Conservation (phyloP, 2,113 vertebrate species). For the Hippocampus zosterae region DNA sequence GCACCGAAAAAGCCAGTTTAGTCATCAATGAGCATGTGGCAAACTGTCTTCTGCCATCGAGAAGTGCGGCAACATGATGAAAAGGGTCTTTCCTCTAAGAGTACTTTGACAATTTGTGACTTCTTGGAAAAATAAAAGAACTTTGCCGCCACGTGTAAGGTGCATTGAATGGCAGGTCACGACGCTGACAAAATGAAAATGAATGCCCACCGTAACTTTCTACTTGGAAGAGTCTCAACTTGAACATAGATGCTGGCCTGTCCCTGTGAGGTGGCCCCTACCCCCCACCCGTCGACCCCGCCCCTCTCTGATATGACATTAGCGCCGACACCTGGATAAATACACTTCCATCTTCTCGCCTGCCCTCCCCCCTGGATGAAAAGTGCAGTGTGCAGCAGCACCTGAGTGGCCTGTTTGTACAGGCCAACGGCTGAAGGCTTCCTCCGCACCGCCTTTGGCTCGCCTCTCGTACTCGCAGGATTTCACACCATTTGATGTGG, state of each 20-base stretch:
- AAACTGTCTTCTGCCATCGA: too few species aligned
- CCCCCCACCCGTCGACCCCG: neutral
- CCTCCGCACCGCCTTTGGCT: conserved; percentile 20
- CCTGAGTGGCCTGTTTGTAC: conserved; percentile 63
- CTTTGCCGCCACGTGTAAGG: neutral
- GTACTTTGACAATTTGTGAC: too few species aligned
- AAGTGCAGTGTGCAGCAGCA: conserved; percentile 58
- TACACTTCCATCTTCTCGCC: conserved; percentile 30
- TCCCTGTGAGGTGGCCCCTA: conserved; percentile 34
- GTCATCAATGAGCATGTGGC: too few species aligned
- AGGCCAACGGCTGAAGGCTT: conserved; percentile 37
- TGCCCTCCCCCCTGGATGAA: conserved; percentile 41
- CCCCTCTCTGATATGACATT: conserved; percentile 27
- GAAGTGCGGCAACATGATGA: too few species aligned
- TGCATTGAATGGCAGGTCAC: neutral
- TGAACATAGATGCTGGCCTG: conserved; percentile 44
- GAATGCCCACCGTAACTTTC: conserved; percentile 9
- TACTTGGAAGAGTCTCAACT: conserved; percentile 22
- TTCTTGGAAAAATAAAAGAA: neutral
- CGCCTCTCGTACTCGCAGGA: conserved; percentile 29
- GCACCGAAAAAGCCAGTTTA: too few species aligned
- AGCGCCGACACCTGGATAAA: conserved; percentile 61
- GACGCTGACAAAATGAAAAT: conserved; percentile 11
- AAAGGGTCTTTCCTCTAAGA: neutral
- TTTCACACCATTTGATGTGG: conserved; percentile 36